Conservation (phyloP, 2,113 vertebrate species). For the Labeo rohita region DNA sequence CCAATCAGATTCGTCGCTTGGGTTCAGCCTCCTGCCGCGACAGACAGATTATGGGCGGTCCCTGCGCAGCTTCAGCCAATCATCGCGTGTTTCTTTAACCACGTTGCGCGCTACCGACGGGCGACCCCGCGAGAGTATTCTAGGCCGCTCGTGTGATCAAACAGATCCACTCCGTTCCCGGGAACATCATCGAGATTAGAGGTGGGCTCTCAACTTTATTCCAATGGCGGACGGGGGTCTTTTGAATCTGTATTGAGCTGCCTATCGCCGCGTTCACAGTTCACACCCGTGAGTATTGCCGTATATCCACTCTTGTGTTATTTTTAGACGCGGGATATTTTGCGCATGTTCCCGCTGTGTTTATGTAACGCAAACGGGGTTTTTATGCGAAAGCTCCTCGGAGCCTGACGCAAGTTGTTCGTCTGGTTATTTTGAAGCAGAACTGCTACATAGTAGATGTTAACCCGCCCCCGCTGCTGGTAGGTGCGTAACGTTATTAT, state of each 20-base stretch:
- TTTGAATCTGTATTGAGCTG: conserved; percentile 25
- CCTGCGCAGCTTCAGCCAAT: conserved; percentile 45
- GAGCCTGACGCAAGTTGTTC: not conserved
- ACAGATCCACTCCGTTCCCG: conserved; percentile 46
- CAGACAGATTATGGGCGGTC: conserved; percentile 34
- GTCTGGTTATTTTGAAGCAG: not conserved
- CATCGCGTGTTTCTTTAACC: conserved; percentile 35
- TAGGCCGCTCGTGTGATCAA: conserved; percentile 62
- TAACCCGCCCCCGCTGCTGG: conserved; percentile 18
- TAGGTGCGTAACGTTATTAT: not conserved
- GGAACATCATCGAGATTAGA: conserved; percentile 54
- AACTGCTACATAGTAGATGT: not conserved
- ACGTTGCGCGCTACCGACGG: conserved; percentile 55
- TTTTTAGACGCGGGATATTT: conserved; percentile 61
- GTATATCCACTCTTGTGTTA: conserved; percentile 57
- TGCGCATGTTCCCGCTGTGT: conserved; percentile 67
- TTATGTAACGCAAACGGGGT: conserved; percentile 67
- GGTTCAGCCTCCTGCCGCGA: conserved; percentile 21
- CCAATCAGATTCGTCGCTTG: conserved; percentile 44
- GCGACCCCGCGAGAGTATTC: conserved; percentile 48
- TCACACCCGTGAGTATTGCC: conserved; percentile 66
- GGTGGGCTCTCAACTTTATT: conserved; percentile 34
- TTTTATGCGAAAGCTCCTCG: not conserved
- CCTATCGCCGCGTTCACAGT: not conserved
- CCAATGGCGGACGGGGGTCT: conserved; percentile 45